Evolutionary conservation across 2,888 invertebrate genomes (phyloP).

Genomic region (Drosophila buzzatii): DNA sequence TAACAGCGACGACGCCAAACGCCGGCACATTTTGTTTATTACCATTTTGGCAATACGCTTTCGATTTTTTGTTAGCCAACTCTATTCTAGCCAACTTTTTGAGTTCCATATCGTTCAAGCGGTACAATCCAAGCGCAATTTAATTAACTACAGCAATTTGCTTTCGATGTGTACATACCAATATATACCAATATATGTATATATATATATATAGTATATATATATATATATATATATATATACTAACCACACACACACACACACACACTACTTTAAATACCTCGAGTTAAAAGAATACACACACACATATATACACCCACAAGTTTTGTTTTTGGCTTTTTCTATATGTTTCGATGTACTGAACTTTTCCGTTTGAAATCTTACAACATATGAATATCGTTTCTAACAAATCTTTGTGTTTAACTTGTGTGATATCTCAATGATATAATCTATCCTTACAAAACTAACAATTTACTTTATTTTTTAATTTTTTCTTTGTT

Average conservation of each 20-base stretch:
- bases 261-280: conserved; percentile 15
- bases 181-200: conserved; percentile 43
- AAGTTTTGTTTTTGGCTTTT: conserved; percentile 49
- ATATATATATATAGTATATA: conserved; percentile 38
- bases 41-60: conserved; percentile 74
- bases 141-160: conserved; percentile 62
- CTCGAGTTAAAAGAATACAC: conserved; percentile 26
- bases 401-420: conserved; percentile 43
- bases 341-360: conserved; percentile 51
- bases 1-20: conserved; percentile 79
- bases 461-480: conserved; percentile 12
- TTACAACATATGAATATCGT: conserved; percentile 25
- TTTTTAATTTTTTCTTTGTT: conserved; percentile 20
- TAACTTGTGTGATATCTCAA: conserved; percentile 11
- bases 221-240: conserved; percentile 37
- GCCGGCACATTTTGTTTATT: conserved; percentile 77
- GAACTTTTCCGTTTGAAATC: conserved; percentile 3
- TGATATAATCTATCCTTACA: conserved; percentile 26
- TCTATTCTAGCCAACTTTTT: conserved; percentile 42
- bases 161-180: conserved; percentile 70
- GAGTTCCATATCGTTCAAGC: conserved; percentile 38
- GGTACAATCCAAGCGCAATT: conserved; percentile 48
- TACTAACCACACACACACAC: conserved; percentile 23
- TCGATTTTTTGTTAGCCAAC: conserved; percentile 76
- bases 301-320: conserved; percentile 15